Evolutionary conservation across 2,797 vertebrate species (phyloP).

Genomic region (Eurystomus glaucurus): DNA sequence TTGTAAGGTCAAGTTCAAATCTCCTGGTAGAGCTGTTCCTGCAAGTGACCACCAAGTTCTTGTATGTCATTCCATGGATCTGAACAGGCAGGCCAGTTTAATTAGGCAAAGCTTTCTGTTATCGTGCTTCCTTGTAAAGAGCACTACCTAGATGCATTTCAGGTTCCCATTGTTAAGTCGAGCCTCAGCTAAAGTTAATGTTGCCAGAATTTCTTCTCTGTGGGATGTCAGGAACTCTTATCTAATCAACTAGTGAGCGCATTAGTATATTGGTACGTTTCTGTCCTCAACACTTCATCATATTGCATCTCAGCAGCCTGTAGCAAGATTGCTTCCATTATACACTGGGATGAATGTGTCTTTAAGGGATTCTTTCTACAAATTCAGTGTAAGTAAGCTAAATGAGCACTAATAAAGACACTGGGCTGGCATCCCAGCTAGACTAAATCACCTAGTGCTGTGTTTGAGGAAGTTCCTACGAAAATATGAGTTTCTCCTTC

Average conservation of each 20-base stretch:
- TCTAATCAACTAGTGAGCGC: background rate
- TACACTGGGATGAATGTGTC: background rate
- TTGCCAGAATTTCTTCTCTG: background rate
- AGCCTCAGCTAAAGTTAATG: background rate
- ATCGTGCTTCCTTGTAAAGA: background rate
- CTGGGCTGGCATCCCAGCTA: background rate
- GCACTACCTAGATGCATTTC: background rate
- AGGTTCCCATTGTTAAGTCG: background rate
- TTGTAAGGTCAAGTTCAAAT: background rate
- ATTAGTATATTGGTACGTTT: background rate
- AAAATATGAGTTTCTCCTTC: background rate
- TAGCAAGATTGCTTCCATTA: background rate
- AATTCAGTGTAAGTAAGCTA: background rate
- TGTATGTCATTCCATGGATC: background rate
- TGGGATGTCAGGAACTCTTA: background rate
- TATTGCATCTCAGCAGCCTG: background rate
- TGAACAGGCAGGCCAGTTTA: background rate
- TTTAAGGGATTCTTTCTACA: background rate
- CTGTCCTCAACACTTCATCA: background rate
- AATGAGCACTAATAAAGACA: background rate
- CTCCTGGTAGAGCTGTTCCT: background rate
- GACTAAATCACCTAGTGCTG: background rate
- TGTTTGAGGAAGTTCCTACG: background rate
- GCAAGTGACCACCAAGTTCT: background rate
- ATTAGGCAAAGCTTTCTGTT: background rate